Base-by-base conservation (phyloP, 1,140 invertebrate genomes). In the Papilio glaucus region DNA sequence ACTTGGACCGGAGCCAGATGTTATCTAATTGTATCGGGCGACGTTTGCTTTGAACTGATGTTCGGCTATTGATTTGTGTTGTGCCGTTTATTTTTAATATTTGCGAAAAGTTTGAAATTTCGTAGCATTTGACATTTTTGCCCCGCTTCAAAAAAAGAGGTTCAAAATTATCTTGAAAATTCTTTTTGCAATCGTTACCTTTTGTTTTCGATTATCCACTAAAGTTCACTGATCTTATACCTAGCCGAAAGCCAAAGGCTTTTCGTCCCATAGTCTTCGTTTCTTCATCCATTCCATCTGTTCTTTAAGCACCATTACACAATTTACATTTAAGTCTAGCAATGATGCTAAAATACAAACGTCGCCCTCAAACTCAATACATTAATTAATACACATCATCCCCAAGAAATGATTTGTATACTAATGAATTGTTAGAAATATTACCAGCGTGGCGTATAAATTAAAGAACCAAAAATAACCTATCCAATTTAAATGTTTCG, bases 11-110 rank as follows among this genome's bases (percentile, higher is more conserved):
- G n/a, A 53, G 67, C 67, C 67, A 69, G 67, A 38, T 69, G 67
- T 69, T 69, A 69, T 49, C 67, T 69, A 69, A 69, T 69, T 69
- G 67, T 69, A 37, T 69, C 67, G 37, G 45, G 26, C 67, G 42
- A 69, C 67, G 67, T 69, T 69, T 69, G 67, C 67, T 69, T 69
- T 53, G 67, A 53, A 69, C 18, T 69, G 29, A 69, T 69, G 67
- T 69, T 53, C 42, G 45, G 6, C 24, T 69, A 69, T 69, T 53
- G 67, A 69, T 69, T 53, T 53, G 67, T 33, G 67, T 69, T 53
- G 45, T 68, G 21, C 39, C 45, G 65, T 69, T 69, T 69, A 45
- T 69, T 69, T 69, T 53, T 69, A 69, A 69, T 69, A 69, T 69
- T 49, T 42, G 21, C 21, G 15, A 42, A 61, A 33, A 9, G 7